These are phyloP conservation scores for Aldabrachelys gigantea DNA, from an alignment of 2,113 vertebrate genomes.

Conservation along the genomic window DNA sequence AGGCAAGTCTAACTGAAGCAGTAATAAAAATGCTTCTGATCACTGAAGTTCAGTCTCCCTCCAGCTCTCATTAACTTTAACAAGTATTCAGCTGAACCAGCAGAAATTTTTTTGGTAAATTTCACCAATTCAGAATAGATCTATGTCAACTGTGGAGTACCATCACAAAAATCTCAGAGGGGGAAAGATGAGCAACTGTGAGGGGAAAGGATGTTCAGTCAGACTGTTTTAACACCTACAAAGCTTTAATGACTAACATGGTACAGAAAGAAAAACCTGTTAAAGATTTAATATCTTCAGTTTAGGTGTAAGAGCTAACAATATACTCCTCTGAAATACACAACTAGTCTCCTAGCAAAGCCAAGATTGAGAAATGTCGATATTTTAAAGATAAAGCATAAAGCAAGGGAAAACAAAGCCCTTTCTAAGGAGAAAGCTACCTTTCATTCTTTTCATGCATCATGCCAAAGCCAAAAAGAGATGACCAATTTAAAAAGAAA, in stretches of 20 bases:
- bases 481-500: background rate
- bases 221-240: background rate
- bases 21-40: background rate
- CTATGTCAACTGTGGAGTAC: background rate
- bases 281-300: slow-evolving; percentile 37
- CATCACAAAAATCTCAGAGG: background rate
- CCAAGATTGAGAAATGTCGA: background rate
- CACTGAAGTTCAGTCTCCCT: background rate
- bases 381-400: background rate
- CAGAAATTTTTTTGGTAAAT: background rate
- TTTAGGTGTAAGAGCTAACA: background rate
- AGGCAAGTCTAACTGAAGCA: background rate
- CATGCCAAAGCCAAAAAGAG: background rate
- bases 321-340: background rate
- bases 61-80: background rate
- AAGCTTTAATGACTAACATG: background rate
- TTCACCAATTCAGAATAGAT: background rate
- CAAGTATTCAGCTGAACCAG: background rate
- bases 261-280: background rate
- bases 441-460: background rate
- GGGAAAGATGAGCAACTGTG: background rate
- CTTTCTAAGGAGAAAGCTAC: background rate
- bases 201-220: background rate
- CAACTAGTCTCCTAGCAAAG: background rate
- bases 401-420: slow-evolving; percentile 5